These are phyloP conservation scores for Oreochromis spilurus DNA, from an alignment of 2,113 vertebrate genomes.

Conservation along the genomic window DNA sequence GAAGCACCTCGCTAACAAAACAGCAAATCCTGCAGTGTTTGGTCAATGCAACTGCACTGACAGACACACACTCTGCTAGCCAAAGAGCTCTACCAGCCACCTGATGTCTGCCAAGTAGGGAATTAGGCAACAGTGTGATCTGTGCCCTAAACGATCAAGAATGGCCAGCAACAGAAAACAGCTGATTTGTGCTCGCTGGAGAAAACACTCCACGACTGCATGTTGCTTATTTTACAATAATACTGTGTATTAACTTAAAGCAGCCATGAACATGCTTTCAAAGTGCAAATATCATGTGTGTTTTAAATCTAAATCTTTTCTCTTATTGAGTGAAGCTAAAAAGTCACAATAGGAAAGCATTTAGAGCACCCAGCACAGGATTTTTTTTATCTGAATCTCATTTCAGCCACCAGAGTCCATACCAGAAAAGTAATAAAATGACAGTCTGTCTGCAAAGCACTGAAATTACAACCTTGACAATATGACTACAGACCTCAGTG, in stretches of 20 bases:
- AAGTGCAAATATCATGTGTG: background rate
- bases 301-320: background rate
- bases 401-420: background rate
- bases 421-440: background rate
- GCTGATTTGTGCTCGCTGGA: background rate
- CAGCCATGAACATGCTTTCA: background rate
- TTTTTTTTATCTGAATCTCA: background rate
- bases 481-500: background rate
- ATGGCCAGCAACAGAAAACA: background rate
- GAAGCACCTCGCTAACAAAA: background rate
- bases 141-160: background rate
- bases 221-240: background rate
- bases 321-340: background rate
- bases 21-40: background rate
- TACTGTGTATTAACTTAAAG: background rate
- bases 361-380: background rate
- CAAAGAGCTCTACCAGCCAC: background rate
- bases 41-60: background rate
- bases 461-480: background rate
- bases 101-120: background rate
- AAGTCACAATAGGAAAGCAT: background rate
- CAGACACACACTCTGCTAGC: background rate
- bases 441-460: background rate
- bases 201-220: rapidly evolving
- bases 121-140: background rate